phyloP scores from a whole-genome alignment of 1,140 invertebrate genomes.

The Drosophila nannoptera region DNA sequence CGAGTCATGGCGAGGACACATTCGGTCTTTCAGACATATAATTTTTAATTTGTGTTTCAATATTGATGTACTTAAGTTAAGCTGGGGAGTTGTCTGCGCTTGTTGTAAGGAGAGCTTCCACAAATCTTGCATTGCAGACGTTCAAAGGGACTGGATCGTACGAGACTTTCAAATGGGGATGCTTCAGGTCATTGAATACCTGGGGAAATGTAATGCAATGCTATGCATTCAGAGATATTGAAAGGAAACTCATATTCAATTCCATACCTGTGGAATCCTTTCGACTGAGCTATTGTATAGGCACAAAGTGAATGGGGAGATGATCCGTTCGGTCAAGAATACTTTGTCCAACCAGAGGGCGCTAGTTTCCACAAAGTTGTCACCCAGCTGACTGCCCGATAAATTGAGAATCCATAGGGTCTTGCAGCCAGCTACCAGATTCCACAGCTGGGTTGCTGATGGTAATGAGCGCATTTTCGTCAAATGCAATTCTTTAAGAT shows the following conservation, averaged over 20 bases:
- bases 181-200: conserved; percentile 9
- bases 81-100: background rate
- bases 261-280: background rate
- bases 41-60: no score
- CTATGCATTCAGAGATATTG: background rate
- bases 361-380: conserved; percentile 9
- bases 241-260: background rate
- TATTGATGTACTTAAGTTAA: no score
- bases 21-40: no score
- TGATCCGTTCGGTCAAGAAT: background rate
- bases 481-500: conserved; percentile 51
- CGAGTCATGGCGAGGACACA: no score
- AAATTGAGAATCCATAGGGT: conserved; percentile 35
- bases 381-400: conserved; percentile 23
- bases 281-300: conserved; percentile 20
- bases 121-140: conserved; percentile 46
- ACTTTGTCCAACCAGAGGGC: background rate
- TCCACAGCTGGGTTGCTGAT: conserved; percentile 38
- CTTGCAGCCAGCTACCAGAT: conserved; percentile 16
- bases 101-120: conserved; percentile 43
- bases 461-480: conserved; percentile 51
- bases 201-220: background rate
- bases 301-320: conserved; percentile 22
- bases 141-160: conserved; percentile 36
- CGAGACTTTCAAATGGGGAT: conserved; percentile 39